A percentile compares a stretch with the other conserved stretches of the same genome.
Conservation (phyloP, 2,797 vertebrate species). For the Crenuchus spilurus region DNA sequence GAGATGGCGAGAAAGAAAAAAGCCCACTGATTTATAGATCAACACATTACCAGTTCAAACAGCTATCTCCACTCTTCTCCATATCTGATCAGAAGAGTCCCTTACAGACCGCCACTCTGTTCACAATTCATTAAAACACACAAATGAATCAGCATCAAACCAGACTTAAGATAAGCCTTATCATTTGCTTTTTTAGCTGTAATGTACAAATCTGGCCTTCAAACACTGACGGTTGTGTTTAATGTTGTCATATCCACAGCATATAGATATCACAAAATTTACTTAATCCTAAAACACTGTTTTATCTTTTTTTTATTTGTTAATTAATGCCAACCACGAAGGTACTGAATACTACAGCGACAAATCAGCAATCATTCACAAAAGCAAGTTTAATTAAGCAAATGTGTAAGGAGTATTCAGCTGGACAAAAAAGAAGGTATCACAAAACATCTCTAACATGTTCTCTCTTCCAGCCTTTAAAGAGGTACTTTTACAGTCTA, state of each 20-base stretch:
- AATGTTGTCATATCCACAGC: no score
- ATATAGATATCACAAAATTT: neutral
- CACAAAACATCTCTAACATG: no score
- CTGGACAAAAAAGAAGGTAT: slow-evolving; percentile 45
- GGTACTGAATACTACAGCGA: neutral
- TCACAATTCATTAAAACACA: slow-evolving; percentile 9
- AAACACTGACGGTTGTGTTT: neutral
- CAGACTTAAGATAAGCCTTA: slow-evolving; percentile 19
- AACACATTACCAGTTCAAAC: slow-evolving; percentile 36
- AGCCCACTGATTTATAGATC: slow-evolving; percentile 35
- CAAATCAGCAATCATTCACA: neutral
- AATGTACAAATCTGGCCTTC: neutral
- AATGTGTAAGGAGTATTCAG: slow-evolving; percentile 23
- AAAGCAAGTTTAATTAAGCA: slow-evolving; percentile 32
- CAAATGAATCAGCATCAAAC: slow-evolving; percentile 17
- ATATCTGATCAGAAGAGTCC: slow-evolving; percentile 38
- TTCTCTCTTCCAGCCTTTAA: neutral
- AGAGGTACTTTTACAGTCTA: neutral
- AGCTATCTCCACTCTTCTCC: slow-evolving; percentile 26
- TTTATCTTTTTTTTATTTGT: neutral
- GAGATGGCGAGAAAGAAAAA: neutral
- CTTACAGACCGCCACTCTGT: slow-evolving; percentile 9
- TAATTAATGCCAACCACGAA: slow-evolving; percentile 11
- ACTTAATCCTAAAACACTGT: neutral
- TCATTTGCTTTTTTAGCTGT: neutral